Base-by-base conservation (phyloP, 1,140 invertebrate genomes). In the Idris sp. region DNA sequence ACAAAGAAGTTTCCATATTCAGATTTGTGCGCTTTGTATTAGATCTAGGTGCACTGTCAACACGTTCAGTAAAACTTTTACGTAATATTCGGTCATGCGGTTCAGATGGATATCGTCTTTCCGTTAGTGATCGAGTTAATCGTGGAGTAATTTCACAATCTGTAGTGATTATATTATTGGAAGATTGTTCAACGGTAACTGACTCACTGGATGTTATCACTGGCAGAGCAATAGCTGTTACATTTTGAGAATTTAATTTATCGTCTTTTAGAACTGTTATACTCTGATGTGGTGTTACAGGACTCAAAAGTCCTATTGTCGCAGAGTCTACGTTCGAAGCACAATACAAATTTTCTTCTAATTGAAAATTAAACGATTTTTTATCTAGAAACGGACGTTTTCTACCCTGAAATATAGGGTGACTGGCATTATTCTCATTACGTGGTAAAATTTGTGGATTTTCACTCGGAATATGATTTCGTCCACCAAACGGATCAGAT, bases 401-500 rank as follows among this genome's bases (percentile, higher is more conserved):
- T 2, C 90, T 77, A 53, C 86, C 87, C 14, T 85, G 85, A 1
- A 90, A 76, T 2, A 88, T 87, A 0, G 90, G 89, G 48, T 89
- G 78, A 69, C 87, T 88, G 1, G 89, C 73, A 0, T 88, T 86
- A 59, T 91, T 87, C 30, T 91, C 89, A 40, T 89, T 89, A 38
- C 84, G 81, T 0, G 86, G 87, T 2, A 84, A 88, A 41, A 88
- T 87, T 19, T 84, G 87, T 4, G 84, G 87, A 53, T 88, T 88
- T 15, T 88, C 86, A 9, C 88, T 89, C 0, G 86, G 86, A 0
- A 88, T 83, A 0, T 82, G 41, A 4, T 83, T 72, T 48, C 89
- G 87, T 11, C 90, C 90, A 7, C 88, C 88, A 67, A 91, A 91
- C 0, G 91, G 90, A 86, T 92, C 91, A 14, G 85, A 83, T 0